Evolutionary conservation across 1,140 invertebrate genomes (phyloP).

Genomic region (Aporrectodea caliginosa): DNA sequence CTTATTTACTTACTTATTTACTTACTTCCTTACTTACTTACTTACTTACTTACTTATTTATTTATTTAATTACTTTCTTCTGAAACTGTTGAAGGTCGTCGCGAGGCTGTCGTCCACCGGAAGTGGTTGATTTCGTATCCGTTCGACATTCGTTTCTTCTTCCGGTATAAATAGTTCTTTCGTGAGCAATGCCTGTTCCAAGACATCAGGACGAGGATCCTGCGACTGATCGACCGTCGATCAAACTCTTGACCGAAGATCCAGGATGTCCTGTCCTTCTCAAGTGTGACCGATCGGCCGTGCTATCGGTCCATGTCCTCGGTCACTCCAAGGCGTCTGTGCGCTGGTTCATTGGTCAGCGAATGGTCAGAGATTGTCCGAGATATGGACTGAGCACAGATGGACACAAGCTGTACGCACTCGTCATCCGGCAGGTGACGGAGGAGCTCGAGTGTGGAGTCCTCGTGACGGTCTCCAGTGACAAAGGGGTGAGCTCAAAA

Average conservation of each 20-base stretch:
- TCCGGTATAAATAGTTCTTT: too few species aligned
- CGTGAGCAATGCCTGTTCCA: too few species aligned
- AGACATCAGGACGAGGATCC: too few species aligned
- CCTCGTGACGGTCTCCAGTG: not conserved
- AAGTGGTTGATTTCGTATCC: too few species aligned
- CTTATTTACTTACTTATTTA: too few species aligned
- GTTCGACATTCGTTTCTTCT: too few species aligned
- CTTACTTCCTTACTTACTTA: too few species aligned
- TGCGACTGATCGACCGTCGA: too few species aligned
- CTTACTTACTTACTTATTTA: too few species aligned
- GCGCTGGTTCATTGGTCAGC: not conserved
- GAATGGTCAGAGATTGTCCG: not conserved
- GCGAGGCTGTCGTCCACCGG: too few species aligned
- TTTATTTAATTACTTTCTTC: too few species aligned
- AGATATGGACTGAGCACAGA: not conserved
- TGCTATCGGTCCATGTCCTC: not conserved
- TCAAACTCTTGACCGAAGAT: not conserved
- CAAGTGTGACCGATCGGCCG: not conserved
- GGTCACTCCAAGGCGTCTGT: not conserved
- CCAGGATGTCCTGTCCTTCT: not conserved
- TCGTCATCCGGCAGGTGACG: not conserved
- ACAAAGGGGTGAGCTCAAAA: not conserved
- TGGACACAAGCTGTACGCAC: not conserved
- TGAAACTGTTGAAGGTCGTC: too few species aligned
- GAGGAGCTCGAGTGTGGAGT: not conserved